These are phyloP conservation scores for Leptinotarsa defecta DNA, from an alignment of 1,140 invertebrate species.

Conservation along the genomic window DNA sequence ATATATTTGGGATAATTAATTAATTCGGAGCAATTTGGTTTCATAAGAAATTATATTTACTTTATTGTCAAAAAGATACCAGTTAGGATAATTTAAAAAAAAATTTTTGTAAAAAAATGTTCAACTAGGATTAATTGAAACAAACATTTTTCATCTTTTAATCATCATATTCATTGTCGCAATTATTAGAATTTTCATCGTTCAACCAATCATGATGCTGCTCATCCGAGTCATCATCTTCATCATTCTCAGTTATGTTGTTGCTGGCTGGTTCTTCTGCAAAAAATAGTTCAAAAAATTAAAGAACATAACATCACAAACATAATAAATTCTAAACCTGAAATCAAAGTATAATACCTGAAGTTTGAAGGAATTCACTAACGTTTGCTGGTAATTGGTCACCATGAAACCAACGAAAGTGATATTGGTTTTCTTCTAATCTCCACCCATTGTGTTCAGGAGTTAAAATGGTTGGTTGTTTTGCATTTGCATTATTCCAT, in stretches of 20 bases:
- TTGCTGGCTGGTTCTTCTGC: no score
- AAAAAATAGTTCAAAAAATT: no score
- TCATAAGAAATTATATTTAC: no score
- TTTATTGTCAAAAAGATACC: no score
- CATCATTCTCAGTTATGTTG: no score
- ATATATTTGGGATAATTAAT: no score
- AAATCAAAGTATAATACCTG: slow-evolving; percentile 21
- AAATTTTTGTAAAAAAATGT: slow-evolving; percentile 12
- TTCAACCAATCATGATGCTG: not conserved
- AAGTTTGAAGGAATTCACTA: slow-evolving; percentile 20
- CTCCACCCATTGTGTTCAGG: slow-evolving; percentile 37
- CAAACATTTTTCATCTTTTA: slow-evolving; percentile 11
- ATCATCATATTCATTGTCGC: slow-evolving; percentile 31
- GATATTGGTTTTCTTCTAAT: slow-evolving; percentile 35
- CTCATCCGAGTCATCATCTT: no score
- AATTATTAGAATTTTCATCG: slow-evolving; percentile 33
- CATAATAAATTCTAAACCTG: no score
- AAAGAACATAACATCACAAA: no score
- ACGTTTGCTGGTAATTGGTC: slow-evolving; percentile 30
- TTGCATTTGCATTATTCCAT: no score
- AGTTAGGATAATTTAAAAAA: no score
- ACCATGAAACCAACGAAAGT: slow-evolving; percentile 39
- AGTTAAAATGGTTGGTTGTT: not conserved
- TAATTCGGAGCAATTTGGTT: no score
- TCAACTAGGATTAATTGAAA: slow-evolving; percentile 19